Base-by-base conservation (phyloP, 1,140 invertebrate species). In the Radopholus similis region DNA sequence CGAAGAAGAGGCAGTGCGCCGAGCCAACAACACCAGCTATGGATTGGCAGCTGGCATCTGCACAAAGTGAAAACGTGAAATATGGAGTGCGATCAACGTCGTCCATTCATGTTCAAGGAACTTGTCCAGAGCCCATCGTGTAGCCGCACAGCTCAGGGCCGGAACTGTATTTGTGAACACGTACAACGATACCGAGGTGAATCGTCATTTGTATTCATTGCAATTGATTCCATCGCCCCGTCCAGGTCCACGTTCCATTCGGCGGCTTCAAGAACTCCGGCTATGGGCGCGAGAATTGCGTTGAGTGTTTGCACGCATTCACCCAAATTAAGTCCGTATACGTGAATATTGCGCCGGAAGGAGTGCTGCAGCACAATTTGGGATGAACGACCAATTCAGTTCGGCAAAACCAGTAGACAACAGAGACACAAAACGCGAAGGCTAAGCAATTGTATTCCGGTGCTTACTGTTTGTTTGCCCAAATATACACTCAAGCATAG, bases 21-120 rank as follows among this genome's bases (percentile, higher is more conserved):
- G 87, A 42, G 86, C 86, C 1, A 87, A 88, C 72, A 75, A 85
- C 63, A 85, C 86, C 15, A 58, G 77, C 23, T 87, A 84, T 82
- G 87, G 87, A 21, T 77, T 87, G 30, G 86, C 87, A 34, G 86
- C 83, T 44, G 85, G 85, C 18, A 64, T 86, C 5, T 85, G 85
- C 69, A 85, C 85, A 47, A 84, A 70, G 76, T 76, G 42, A 18
- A 37, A 0, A 30, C 15, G 40, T 64, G 26, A 0, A 18, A 34
- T 13, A n/a, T 72, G n/a, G 51, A 62, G 28, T 66, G n/a, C n/a
- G 11, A 13, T 26, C 13, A 30, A 51, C 47, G 21, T 18, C 54
- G 28, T 71, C 47, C 34, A 51, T 40, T 40, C 9, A 37, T 77
- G 40, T 49, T 44, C 2, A 40, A 83, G 76, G 21, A 75, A 82